Base-by-base conservation (phyloP, 2,797 vertebrate species). In the Salmo trutta region DNA sequence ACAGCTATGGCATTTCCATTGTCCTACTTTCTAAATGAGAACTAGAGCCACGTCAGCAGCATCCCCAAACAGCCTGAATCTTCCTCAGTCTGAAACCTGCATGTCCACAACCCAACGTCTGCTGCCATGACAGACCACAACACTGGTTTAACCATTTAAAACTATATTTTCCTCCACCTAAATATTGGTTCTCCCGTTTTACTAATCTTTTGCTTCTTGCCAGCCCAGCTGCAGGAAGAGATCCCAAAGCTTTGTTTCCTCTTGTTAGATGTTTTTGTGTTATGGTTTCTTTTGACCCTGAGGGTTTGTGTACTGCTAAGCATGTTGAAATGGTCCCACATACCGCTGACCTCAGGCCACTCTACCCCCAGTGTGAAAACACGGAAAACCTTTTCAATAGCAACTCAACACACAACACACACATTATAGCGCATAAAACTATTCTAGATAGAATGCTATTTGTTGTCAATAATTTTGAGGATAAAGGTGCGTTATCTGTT, bases 381-480 rank as follows among this genome's bases (percentile, higher is more conserved):
- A 92, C 89, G 93, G 81, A 86, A 86, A 78, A 90, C 90, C 89
- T 92, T 93, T 93, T 88, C 86, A 92, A 90, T 89, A 88, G 88
- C 88, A 86, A 74, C 67, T 86, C 52, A 62, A 70, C 62, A 21
- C 15, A 68, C 79, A 56, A 52, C 41, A 47, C 54, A n/a, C 52
- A 71, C 62, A 12, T 59, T 17, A 19, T 29, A 71, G 31, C 65
- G 21, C 1, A 4, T 0, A 6, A 15, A 76, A 19, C 0, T 12
- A 1, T 16, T 53, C 62, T 78, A 33, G 3, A 64, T 31, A 16
- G 31, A 62, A 62, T 16, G 27, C 27, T 67, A 5, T 67, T 67
- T 31, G 21, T 29, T 27, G 29, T 29, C 65, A 14, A 24, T 33
- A 16, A 67, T 67, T 65, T 62, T 53, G 29, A 21, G 19, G 75